Base-by-base conservation (phyloP, 2,797 vertebrate genomes). In the Florisuga fusca region DNA sequence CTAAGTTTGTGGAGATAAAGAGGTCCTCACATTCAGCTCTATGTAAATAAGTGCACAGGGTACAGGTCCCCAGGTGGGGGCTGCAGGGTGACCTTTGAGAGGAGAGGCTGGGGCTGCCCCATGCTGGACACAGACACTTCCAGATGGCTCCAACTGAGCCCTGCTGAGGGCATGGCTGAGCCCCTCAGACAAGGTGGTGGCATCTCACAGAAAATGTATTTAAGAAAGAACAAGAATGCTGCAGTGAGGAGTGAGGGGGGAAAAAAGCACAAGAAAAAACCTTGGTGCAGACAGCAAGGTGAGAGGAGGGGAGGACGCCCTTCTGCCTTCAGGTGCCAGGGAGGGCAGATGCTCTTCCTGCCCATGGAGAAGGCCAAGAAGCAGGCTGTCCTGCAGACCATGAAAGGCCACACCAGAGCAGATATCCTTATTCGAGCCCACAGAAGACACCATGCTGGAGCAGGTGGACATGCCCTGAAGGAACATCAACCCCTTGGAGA, bases 91-190 rank as follows among this genome's bases (percentile, higher is more conserved):
- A 45, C 26, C 69, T 26, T 38, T 41, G 22, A 38, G 36, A 48
- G 41, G 7, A 64, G 41, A 43, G 38, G 29, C 22, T 1, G 2
- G 51, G 10, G 14, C n/a, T 41, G 33, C 46, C 45, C n/a, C 1
- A 2, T 21, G 62, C 16, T 0, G 1, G 59, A 45, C 45, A 45
- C 10, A 10, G 59, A 4, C 0, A 13, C 38, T 41, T 41, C 38
- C 38, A 41, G 38, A 15, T 14, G 7, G n/a, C 22, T 59, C 46
- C 62, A 27, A 10, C 7, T 2, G 0, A 43, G 13, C 34, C 53
- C 19, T 6, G 22, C 0, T 1, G 46, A 41, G 68, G 62, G 33
- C 48, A 48, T 1, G 0, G 25, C 36, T 45, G 3, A n/a, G 43
- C 36, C 31, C 27, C 7, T 3, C 31, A 34, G 51, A 23, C 27